phyloP scores from a whole-genome alignment of 2,113 vertebrate genomes.

The Cariama cristata region DNA sequence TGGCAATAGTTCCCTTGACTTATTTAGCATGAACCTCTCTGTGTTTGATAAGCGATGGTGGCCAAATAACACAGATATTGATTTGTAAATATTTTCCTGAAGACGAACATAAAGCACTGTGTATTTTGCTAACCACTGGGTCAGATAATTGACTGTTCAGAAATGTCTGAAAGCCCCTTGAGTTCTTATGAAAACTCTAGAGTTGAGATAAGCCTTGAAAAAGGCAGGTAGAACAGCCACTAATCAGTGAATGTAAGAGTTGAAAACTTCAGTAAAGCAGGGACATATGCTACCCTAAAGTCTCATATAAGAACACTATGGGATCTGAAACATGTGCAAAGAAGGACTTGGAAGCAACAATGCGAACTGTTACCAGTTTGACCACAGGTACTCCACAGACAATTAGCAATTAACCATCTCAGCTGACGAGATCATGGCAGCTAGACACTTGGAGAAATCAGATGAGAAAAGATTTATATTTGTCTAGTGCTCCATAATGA shows the following conservation, averaged over 20 bases:
- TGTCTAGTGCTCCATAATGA: neutral
- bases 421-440: neutral
- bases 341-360: neutral
- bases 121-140: conserved; percentile 1
- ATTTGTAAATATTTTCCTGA: conserved; percentile 16
- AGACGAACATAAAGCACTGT: neutral
- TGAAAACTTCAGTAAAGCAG: neutral
- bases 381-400: neutral
- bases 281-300: neutral
- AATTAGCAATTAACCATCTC: neutral
- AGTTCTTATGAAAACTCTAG: neutral
- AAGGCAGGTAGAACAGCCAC: neutral
- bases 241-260: neutral
- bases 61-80: neutral
- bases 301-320: neutral
- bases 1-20: neutral
- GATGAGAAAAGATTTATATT: neutral
- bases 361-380: rapidly evolving
- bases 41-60: neutral
- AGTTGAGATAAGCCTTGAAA: neutral
- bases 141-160: neutral
- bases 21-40: neutral
- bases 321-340: neutral
- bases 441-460: neutral
- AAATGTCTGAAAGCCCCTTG: neutral